These are phyloP conservation scores for Subanguina moxae DNA, from an alignment of 1,140 invertebrate species.

Conservation along the genomic window DNA sequence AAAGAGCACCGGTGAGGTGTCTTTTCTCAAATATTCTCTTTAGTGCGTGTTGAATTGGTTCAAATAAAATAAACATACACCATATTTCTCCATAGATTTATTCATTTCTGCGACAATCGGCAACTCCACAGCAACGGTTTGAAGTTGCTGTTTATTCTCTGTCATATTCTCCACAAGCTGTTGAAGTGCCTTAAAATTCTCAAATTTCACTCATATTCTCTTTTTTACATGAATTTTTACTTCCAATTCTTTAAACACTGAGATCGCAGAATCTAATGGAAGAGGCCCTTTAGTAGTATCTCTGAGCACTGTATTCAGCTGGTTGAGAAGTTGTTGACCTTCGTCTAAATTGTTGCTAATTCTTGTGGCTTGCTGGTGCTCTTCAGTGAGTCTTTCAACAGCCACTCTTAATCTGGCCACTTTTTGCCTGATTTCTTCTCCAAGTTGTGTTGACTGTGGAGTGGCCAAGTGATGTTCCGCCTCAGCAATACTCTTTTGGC, in stretches of 20 bases:
- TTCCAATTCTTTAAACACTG: background rate
- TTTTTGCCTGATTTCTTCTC: slow-evolving; percentile 5
- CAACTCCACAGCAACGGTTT: background rate
- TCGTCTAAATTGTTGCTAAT: background rate
- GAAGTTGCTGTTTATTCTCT: background rate
- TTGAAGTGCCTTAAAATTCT: background rate
- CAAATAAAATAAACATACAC: background rate
- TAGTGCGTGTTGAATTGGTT: too few relatives aligned
- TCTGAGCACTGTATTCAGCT: background rate
- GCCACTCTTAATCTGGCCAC: background rate
- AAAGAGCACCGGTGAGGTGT: too few relatives aligned
- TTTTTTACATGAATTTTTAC: background rate
- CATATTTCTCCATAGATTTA: background rate
- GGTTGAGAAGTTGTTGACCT: background rate
- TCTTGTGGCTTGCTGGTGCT: background rate
- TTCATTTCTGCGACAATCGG: background rate
- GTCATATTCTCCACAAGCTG: background rate
- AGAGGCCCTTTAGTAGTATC: background rate
- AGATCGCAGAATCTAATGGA: background rate
- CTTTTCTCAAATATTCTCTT: too few relatives aligned
- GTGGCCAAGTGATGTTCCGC: background rate
- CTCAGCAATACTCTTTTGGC: background rate
- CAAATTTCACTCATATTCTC: background rate
- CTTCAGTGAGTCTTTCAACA: background rate
- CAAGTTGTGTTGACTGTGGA: background rate